Conservation (phyloP, 2,888 invertebrate genomes). For the Himalopsyche japonica region DNA sequence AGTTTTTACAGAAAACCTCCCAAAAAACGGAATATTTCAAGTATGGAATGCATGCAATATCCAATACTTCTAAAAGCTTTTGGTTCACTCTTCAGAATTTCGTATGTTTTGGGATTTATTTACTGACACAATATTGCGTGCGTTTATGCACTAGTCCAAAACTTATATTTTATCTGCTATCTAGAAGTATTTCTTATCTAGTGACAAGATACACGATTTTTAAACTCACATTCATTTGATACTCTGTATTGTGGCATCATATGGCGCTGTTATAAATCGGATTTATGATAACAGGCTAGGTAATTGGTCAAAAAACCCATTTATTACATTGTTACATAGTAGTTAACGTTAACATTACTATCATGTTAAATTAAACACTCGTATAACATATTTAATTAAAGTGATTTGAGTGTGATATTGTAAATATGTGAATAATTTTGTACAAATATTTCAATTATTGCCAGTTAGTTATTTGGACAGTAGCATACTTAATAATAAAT, state of each 20-base stretch:
- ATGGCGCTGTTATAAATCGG: not conserved
- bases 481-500: too few relatives aligned
- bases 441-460: not conserved
- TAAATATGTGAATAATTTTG: not conserved
- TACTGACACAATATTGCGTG: not conserved
- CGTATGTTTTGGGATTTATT: too few relatives aligned
- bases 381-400: not conserved
- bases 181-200: not conserved
- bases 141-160: not conserved
- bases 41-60: too few relatives aligned
- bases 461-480: too few relatives aligned
- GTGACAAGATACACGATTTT: conserved; percentile 15
- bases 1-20: too few relatives aligned
- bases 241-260: not conserved
- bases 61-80: too few relatives aligned
- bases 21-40: too few relatives aligned
- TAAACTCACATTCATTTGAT: not conserved
- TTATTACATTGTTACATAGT: not conserved
- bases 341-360: not conserved
- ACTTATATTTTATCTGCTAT: not conserved
- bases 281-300: not conserved
- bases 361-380: not conserved
- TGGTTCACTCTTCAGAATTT: too few relatives aligned
- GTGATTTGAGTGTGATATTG: not conserved
- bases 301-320: not conserved